Evolutionary conservation across 2,797 vertebrate species (phyloP), one percentile per base, ranked within the genome.

Genomic region (Heteromormyrus szaboi): DNA sequence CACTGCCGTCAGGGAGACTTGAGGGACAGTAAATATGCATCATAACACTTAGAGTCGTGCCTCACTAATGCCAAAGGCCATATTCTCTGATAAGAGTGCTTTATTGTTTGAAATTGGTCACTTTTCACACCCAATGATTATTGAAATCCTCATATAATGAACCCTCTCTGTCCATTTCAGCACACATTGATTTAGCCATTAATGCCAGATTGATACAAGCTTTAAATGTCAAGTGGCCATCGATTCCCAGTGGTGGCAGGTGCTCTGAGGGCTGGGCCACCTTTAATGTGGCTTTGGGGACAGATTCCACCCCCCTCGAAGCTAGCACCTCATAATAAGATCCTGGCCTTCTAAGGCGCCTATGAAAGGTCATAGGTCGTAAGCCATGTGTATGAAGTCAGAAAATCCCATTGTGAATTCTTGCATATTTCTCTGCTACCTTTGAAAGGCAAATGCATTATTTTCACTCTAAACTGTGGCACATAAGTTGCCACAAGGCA

Each of bases 161-260:
- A 95, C 92, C 91, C n/a, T 91, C 44, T 91, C 68, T 91, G 93
- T 91, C 93, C 89, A 93, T 93, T 91, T 94, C 93, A 94, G 93
- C 93, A 89, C 81, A 17, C 14, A 96, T 96, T 76, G 95, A 96
- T 95, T 95, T 95, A 46, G 81, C 92, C 92, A 94, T 95, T 95
- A 95, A 92, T 90, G 44, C 91, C 91, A 95, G 95, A 96, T 95
- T 95, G 94, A 96, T 96, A 95, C 94, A 95, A 94, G 94, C 93
- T 91, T 94, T 94, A 94, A 94, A 95, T 94, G 94, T 94, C 94
- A 95, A 91, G 89, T 91, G 87, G 79, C 81, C 92, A 96, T 93
- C 93, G 95, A 95, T 94, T 91, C 89, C 88, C 88, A 85, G 1
- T 4, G 91, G 90, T 87, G 81, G 19, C 33, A 87, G 90, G 89